phyloP scores from a whole-genome alignment of 2,888 invertebrate species.

The Stenchaetothrips biformis region DNA sequence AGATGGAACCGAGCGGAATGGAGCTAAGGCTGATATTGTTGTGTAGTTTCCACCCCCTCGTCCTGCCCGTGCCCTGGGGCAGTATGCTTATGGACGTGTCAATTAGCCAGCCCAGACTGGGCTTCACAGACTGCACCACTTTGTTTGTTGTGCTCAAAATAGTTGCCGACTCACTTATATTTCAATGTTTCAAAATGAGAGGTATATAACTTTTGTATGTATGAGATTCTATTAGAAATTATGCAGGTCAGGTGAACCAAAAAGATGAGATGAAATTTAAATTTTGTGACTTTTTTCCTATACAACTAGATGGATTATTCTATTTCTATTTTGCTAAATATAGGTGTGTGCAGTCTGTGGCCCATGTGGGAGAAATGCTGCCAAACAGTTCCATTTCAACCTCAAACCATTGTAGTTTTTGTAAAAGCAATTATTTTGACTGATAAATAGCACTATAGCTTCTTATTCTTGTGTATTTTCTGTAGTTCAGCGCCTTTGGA shows the following conservation, averaged over 20 bases:
- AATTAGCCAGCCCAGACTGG: constrained; percentile 15
- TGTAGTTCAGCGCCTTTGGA: constrained; percentile 22
- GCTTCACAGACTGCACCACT: constrained; percentile 14
- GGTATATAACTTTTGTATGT: constrained; percentile 22
- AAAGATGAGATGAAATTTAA: background rate
- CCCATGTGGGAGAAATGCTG: constrained; percentile 18
- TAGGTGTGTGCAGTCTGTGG: constrained; percentile 20
- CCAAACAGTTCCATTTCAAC: constrained; percentile 24
- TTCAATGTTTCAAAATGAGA: constrained; percentile 16
- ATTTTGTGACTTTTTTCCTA: constrained; percentile 17
- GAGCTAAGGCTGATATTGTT: constrained; percentile 24
- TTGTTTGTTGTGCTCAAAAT: constrained; percentile 21
- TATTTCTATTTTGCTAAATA: constrained; percentile 22
- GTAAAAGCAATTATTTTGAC: constrained; percentile 25
- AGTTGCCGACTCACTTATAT: constrained; percentile 19
- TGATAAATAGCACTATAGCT: constrained; percentile 25
- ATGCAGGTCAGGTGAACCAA: background rate
- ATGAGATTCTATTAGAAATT: constrained; percentile 15
- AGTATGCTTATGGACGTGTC: background rate
- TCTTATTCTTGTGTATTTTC: constrained; percentile 25
- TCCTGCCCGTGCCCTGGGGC: constrained; percentile 2
- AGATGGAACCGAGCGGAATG: background rate
- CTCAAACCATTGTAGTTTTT: constrained; percentile 25
- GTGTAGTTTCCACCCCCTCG: constrained; percentile 24
- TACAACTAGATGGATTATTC: constrained; percentile 1